phyloP scores from a whole-genome alignment of 2,113 vertebrate species.

The Pygoscelis antarcticus region DNA sequence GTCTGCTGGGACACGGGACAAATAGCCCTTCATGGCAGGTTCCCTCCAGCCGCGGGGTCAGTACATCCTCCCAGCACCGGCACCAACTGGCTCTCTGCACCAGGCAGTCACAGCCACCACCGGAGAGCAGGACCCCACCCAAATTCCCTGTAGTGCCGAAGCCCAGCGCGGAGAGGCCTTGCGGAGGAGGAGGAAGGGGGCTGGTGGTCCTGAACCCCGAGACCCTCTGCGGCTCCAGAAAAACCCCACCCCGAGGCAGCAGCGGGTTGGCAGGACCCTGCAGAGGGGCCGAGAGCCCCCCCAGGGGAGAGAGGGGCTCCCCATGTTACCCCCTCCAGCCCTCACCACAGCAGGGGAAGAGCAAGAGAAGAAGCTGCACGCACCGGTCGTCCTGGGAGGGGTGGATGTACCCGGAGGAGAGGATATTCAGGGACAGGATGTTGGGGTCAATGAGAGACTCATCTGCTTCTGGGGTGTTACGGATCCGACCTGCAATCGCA shows the following conservation, averaged over 20 bases:
- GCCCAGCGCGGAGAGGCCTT: neutral
- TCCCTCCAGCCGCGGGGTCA: accelerated
- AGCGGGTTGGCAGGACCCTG: neutral
- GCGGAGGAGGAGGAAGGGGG: neutral
- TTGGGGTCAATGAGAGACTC: conserved; percentile 94
- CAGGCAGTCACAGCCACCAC: neutral
- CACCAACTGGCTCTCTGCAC: neutral
- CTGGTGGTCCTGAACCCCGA: neutral
- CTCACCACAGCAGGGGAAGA: neutral
- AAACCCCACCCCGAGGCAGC: neutral
- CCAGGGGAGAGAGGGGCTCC: neutral
- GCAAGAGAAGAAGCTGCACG: neutral
- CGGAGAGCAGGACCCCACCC: neutral
- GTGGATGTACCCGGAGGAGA: conserved; percentile 86
- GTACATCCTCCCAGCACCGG: neutral
- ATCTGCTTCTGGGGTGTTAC: conserved; percentile 90
- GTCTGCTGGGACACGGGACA: neutral
- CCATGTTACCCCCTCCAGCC: neutral
- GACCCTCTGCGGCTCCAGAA: neutral
- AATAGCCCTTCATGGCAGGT: neutral
- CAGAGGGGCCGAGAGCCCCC: neutral
- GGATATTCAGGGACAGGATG: conserved; percentile 94
- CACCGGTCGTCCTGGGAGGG: conserved; percentile 93
- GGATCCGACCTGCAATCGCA: conserved; percentile 84
- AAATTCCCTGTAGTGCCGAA: neutral